These are phyloP conservation scores for Achlya flavicornis DNA, from an alignment of 2,888 invertebrate genomes.

Conservation along the genomic window DNA sequence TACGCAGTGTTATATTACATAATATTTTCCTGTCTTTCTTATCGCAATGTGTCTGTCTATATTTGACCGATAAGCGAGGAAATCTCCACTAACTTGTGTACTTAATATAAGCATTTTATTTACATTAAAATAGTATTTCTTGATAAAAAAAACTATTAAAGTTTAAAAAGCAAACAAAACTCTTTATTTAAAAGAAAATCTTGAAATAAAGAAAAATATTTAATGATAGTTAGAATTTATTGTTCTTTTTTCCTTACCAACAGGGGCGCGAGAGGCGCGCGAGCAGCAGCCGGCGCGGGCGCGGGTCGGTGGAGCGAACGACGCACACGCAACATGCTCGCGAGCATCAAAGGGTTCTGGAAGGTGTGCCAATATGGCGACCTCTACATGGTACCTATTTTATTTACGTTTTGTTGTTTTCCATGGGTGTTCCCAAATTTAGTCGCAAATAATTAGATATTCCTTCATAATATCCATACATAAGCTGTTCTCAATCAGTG, in stretches of 20 bases:
- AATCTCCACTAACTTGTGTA: background rate
- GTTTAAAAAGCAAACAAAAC: too few relatives aligned
- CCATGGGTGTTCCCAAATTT: background rate
- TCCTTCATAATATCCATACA: background rate
- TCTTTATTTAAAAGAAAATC: too few relatives aligned
- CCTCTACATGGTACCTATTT: conserved; percentile 73
- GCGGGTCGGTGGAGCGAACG: conserved; percentile 52
- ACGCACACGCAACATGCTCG: conserved; percentile 75
- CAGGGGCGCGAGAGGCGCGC: conserved; percentile 62
- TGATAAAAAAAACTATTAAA: too few relatives aligned
- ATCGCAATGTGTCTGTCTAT: background rate
- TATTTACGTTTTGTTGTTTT: background rate
- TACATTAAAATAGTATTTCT: too few relatives aligned
- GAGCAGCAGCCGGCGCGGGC: conserved; percentile 53
- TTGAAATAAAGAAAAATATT: too few relatives aligned
- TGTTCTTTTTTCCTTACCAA: conserved; percentile 7
- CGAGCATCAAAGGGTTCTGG: conserved; percentile 79
- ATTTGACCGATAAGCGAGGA: conserved; percentile 7
- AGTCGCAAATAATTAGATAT: too few relatives aligned
- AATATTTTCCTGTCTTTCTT: background rate
- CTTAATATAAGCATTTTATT: background rate
- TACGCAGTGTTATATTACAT: background rate
- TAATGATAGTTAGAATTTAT: background rate
- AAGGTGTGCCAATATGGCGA: conserved; percentile 82
- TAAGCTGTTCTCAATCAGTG: conserved; percentile 15